Conservation (phyloP, 1,140 invertebrate species). For the Ceratina japonica region DNA sequence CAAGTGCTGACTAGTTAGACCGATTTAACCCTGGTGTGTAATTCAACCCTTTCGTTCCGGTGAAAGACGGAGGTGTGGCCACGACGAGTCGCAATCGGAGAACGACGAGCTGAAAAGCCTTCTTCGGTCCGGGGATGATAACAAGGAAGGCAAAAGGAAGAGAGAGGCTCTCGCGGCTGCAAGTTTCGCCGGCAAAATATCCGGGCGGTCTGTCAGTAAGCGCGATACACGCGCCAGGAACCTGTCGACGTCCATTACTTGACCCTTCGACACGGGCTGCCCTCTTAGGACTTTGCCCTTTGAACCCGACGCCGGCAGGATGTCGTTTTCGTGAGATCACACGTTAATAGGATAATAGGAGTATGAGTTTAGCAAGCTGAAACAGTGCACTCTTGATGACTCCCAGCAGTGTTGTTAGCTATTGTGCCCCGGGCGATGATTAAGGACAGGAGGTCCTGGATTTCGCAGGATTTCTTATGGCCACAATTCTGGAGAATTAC, state of each 20-base stretch:
- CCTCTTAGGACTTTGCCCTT: constrained; percentile 41
- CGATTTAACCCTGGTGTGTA: constrained; percentile 37
- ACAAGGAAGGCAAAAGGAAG: constrained; percentile 29
- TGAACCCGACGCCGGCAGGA: constrained; percentile 26
- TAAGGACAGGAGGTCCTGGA: not conserved
- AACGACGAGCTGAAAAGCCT: constrained; percentile 20
- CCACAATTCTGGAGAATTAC: too few species aligned
- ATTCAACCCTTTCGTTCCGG: constrained; percentile 35
- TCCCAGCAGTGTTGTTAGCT: not conserved
- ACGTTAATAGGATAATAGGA: constrained; percentile 17
- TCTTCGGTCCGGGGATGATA: constrained; percentile 35
- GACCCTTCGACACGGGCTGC: constrained; percentile 29
- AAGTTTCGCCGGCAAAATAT: constrained; percentile 44
- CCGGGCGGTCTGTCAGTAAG: constrained; percentile 24
- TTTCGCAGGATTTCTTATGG: not conserved
- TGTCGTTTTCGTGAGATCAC: constrained; percentile 20
- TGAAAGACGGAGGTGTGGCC: not conserved
- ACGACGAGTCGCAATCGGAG: constrained; percentile 3
- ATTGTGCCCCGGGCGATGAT: not conserved
- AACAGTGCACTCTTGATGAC: not conserved
- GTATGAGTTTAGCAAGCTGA: not conserved
- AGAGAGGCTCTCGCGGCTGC: constrained; percentile 15
- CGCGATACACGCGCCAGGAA: constrained; percentile 32
- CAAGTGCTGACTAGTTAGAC: constrained; percentile 28
- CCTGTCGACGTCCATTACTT: constrained; percentile 35